Conservation (phyloP, 2,888 invertebrate species). For the Polyploca ridens region DNA sequence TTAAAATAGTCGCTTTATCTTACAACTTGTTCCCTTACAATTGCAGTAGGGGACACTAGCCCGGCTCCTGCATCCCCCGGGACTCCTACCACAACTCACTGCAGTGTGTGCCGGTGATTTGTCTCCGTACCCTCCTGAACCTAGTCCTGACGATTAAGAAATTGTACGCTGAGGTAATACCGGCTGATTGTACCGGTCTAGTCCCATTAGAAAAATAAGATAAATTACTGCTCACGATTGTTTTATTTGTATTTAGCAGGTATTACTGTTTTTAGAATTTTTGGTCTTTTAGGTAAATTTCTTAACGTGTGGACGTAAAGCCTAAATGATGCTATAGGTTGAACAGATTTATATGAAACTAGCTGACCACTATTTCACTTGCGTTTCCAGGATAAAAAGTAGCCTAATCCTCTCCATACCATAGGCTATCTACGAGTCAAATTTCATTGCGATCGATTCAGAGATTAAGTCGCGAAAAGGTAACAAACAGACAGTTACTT, state of each 20-base stretch:
- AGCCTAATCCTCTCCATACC: no score
- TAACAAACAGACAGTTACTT: no score
- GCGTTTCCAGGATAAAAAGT: no score
- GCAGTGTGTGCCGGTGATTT: constrained; percentile 72
- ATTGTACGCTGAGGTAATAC: constrained; percentile 54
- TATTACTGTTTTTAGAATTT: no score
- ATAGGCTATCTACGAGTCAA: no score
- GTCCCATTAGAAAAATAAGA: constrained; percentile 30
- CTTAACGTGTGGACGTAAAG: no score
- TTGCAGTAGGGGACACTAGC: constrained; percentile 49
- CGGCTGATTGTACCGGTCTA: constrained; percentile 13
- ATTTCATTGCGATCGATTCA: no score
- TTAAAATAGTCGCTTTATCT: constrained; percentile 20
- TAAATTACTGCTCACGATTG: neutral
- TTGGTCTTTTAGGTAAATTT: neutral
- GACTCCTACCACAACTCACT: constrained; percentile 63
- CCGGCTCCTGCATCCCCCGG: constrained; percentile 48
- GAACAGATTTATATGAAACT: no score
- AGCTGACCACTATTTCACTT: no score
- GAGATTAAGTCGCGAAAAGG: no score
- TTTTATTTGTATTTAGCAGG: neutral
- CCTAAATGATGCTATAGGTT: no score
- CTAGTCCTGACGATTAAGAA: constrained; percentile 65
- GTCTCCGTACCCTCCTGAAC: constrained; percentile 59
- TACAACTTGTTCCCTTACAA: constrained; percentile 36